Evolutionary conservation across 2,113 vertebrate genomes (phyloP).

Genomic region (Donacobius atricapilla): DNA sequence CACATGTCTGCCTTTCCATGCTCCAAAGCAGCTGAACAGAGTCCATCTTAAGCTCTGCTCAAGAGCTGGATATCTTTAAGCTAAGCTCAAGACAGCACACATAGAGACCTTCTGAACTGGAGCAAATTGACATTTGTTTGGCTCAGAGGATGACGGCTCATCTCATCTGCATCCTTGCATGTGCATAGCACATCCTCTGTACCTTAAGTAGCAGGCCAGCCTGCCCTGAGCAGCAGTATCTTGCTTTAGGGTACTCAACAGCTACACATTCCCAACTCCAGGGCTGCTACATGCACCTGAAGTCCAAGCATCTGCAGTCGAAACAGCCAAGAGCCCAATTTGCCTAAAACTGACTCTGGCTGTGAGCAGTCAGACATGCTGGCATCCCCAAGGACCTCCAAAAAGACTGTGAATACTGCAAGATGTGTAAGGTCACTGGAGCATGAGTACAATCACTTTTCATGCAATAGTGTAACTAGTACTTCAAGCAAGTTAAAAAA

Average conservation of each 20-base stretch:
- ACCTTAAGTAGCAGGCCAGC: not conserved
- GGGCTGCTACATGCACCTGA: rapidly evolving
- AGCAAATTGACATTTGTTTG: not conserved
- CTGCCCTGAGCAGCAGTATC: not conserved
- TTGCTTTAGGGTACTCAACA: not conserved
- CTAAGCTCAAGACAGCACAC: not conserved
- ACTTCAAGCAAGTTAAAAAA: not conserved
- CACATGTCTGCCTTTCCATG: not conserved
- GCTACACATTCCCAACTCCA: not conserved
- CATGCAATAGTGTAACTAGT: not conserved
- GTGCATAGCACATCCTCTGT: no score
- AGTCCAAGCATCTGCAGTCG: rapidly evolving
- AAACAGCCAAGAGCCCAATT: not conserved
- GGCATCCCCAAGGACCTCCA: not conserved
- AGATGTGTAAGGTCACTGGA: not conserved
- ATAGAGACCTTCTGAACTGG: not conserved
- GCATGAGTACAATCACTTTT: not conserved
- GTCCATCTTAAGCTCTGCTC: not conserved
- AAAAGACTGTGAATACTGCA: not conserved
- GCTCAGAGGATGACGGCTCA: not conserved
- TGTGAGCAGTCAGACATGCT: not conserved
- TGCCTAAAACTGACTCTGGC: not conserved
- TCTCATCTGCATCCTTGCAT: not conserved
- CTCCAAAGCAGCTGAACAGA: not conserved
- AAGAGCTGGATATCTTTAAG: not conserved